Conservation (phyloP, 2,113 vertebrate species). For the Genyomyrus donnyi region DNA sequence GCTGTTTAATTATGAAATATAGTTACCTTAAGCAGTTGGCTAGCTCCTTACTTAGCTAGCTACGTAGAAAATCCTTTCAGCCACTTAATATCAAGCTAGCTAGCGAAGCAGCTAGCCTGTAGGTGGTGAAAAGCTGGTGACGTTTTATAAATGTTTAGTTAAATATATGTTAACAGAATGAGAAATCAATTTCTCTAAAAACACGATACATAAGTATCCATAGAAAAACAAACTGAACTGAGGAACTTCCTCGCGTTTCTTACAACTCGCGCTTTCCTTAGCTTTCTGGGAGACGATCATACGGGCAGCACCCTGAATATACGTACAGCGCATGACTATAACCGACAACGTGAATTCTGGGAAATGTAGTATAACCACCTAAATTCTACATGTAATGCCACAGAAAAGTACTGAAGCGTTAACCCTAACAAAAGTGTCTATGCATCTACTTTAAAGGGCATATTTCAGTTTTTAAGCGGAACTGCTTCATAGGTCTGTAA, state of each 20-base stretch:
- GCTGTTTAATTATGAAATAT: background rate
- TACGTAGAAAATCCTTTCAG: constrained; percentile 1
- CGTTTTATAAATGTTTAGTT: background rate
- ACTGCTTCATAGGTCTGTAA: background rate
- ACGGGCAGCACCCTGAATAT: constrained; percentile 3
- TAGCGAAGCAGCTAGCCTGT: background rate
- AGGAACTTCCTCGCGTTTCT: background rate
- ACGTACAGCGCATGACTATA: background rate
- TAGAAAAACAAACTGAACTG: background rate
- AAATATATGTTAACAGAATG: background rate
- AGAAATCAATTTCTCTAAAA: background rate
- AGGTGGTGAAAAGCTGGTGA: background rate
- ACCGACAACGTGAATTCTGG: background rate
- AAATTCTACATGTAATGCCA: too few species aligned
- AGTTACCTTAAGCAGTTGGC: background rate
- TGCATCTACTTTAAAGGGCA: background rate
- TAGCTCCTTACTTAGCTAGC: constrained; percentile 5
- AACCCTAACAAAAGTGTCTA: background rate
- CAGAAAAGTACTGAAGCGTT: background rate
- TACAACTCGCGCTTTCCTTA: constrained; percentile 12
- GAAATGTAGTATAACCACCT: background rate
- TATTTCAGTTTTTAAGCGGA: background rate
- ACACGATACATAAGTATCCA: background rate
- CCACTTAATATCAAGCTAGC: background rate
- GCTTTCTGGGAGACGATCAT: background rate